Evolutionary conservation across 1,140 invertebrate species (phyloP), one percentile per base, ranked within the genome.

Genomic region (Brachionus asplanchnoidis): DNA sequence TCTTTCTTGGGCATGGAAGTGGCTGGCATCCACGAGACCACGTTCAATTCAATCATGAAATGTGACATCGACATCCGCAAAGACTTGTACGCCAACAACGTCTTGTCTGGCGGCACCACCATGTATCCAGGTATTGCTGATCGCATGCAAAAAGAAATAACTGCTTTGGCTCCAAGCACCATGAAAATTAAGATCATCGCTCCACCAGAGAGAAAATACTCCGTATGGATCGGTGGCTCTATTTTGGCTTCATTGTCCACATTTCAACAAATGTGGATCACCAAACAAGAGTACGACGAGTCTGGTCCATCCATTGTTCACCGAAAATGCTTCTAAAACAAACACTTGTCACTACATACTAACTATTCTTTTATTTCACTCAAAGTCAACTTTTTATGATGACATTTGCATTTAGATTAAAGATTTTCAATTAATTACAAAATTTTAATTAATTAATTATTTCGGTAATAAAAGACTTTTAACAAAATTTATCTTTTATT

Each of bases 1-100:
- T 95, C 94, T 84, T 96, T 96, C 94, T 90, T 96, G 75, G 90
- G 95, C 90, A 96, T 97, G 95, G 95, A 97, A 93, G 94, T 95
- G 70, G 94, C 94, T 89, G 95, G 95, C 87, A 95, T 96, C 90
- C 95, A 96, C 89, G 95, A 97, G 91, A 97, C 96, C 87, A 95
- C 95, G 77, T 97, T 95, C 93, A 97, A 97, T 92, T 95, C 94
- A 86, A 97, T 97, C 92, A 90, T 87, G 89, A 89, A 89, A 87
- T 88, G 89, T 87, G 89, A 86, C 87, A 93, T 95, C 87, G 94
- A 95, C 88, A 95, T 95, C 91, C 93, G 94, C 90, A 95, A 93
- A 92, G 95, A 96, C 91, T 90, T 96, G 90, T 96, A 96, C 90
- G 94, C 95, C 91, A 96, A 96, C 92, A 95, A 94, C 86, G 95